phyloP scores from a whole-genome alignment of 2,888 invertebrate species.

The Dryococelus australis region DNA sequence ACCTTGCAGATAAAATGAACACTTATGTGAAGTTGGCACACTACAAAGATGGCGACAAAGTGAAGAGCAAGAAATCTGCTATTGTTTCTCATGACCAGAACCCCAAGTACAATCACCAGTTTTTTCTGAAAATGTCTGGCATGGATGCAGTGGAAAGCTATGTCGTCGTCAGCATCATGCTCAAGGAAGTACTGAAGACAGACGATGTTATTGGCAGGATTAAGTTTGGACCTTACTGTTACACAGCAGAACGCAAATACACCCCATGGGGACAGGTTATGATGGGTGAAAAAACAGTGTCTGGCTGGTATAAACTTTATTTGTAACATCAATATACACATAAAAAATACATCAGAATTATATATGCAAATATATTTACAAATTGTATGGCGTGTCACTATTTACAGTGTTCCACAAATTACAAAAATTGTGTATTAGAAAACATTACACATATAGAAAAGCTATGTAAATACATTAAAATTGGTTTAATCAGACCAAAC shows the following conservation, averaged over 20 bases:
- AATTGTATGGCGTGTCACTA: too few species aligned
- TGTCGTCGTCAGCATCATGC: conserved; percentile 51
- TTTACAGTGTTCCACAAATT: too few species aligned
- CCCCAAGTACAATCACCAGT: conserved; percentile 47
- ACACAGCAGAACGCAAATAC: conserved; percentile 47
- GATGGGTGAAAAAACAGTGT: conserved; percentile 43
- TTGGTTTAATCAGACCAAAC: too few species aligned
- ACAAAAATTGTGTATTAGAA: too few species aligned
- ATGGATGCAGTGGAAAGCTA: conserved; percentile 49
- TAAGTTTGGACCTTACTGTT: conserved; percentile 52
- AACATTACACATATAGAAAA: too few species aligned
- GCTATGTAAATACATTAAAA: too few species aligned
- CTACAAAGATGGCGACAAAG: conserved; percentile 51
- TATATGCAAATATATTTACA: not conserved
- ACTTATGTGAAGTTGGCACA: conserved; percentile 53
- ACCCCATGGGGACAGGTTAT: conserved; percentile 54
- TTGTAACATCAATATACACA: conserved; percentile 41
- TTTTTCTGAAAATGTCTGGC: conserved; percentile 49
- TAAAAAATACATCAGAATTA: not conserved
- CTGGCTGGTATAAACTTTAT: conserved; percentile 50
- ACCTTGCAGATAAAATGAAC: conserved; percentile 49
- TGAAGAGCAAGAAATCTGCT: conserved; percentile 50
- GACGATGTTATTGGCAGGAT: conserved; percentile 52
- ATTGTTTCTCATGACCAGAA: conserved; percentile 46
- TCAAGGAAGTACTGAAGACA: conserved; percentile 48